Conservation (phyloP, 1,140 invertebrate genomes). For the Helicoverpa armigera region DNA sequence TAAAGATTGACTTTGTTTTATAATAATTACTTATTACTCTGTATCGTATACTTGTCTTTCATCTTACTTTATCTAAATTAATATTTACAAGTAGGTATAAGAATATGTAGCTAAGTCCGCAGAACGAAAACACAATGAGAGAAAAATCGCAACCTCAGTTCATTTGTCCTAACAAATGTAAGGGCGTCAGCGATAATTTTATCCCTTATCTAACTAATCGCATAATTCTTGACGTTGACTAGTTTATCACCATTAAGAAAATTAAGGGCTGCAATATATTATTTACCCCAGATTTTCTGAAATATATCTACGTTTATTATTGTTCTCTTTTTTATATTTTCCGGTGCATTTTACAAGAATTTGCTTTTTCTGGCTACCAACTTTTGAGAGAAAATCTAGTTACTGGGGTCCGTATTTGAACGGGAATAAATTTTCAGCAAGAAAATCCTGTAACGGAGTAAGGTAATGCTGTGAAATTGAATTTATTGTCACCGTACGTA, state of each 20-base stretch:
- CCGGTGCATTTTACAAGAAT: neutral
- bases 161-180: slow-evolving; percentile 6
- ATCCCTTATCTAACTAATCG: neutral
- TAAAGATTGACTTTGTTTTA: neutral
- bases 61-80: neutral
- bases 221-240: neutral
- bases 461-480: neutral
- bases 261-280: neutral
- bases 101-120: neutral
- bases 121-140: neutral
- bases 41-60: neutral
- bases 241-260: neutral
- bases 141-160: slow-evolving; percentile 23
- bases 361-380: neutral
- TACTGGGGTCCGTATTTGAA: slow-evolving; percentile 9
- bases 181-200: slow-evolving; percentile 18
- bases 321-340: neutral
- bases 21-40: neutral
- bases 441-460: slow-evolving; percentile 19
- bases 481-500: neutral
- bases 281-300: neutral
- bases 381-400: slow-evolving; percentile 9
- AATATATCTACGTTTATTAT: neutral
- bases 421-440: slow-evolving; percentile 5
- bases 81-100: neutral